phyloP scores from a whole-genome alignment of 2,888 invertebrate species.

The Himalopsyche tibetana region DNA sequence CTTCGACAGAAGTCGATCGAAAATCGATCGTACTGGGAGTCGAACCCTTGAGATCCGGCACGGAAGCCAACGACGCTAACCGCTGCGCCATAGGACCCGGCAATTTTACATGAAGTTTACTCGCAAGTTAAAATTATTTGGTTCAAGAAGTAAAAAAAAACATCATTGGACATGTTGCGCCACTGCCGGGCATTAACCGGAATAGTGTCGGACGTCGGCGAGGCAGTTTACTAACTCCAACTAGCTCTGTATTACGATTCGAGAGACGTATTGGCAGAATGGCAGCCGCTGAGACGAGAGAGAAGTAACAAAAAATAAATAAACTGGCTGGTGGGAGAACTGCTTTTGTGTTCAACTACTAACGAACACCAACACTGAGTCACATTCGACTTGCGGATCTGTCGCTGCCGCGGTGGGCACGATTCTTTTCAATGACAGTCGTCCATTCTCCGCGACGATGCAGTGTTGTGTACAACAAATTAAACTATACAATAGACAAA shows the following conservation, averaged over 20 bases:
- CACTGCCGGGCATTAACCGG: constrained; percentile 6
- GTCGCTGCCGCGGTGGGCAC: constrained; percentile 36
- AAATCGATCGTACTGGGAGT: too few species aligned
- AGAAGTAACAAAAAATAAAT: constrained; percentile 58
- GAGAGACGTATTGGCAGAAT: constrained; percentile 51
- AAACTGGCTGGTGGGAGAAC: constrained; percentile 57
- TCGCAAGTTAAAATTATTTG: neutral
- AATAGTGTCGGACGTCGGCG: neutral
- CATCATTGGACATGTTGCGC: neutral
- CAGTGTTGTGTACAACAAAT: constrained; percentile 50
- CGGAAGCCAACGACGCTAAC: too few species aligned
- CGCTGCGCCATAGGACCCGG: too few species aligned
- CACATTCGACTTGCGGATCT: constrained; percentile 7
- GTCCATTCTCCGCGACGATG: constrained; percentile 53
- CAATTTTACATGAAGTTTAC: too few species aligned
- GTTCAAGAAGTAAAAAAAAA: neutral
- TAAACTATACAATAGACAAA: constrained; percentile 16
- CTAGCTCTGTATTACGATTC: constrained; percentile 51
- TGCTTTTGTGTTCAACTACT: constrained; percentile 52
- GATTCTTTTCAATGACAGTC: constrained; percentile 58
- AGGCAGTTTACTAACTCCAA: constrained; percentile 22
- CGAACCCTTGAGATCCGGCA: too few species aligned
- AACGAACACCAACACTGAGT: constrained; percentile 27
- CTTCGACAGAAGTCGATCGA: too few species aligned
- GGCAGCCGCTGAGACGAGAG: constrained; percentile 47